Conservation (phyloP, 2,888 invertebrate species). For the Drosophila ezoana region DNA sequence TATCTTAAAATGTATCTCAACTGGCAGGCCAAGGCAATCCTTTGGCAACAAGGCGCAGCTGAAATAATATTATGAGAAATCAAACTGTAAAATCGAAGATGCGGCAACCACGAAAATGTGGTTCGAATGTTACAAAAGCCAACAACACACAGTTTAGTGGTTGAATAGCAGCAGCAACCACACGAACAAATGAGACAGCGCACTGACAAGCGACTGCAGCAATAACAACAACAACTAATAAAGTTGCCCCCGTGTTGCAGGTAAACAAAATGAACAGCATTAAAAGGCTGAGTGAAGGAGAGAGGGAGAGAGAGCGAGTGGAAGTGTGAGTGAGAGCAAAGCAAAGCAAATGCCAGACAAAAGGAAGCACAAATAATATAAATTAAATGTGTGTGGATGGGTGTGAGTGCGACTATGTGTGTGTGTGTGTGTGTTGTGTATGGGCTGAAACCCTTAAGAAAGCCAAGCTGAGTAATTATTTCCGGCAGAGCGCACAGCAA, state of each 20-base stretch:
- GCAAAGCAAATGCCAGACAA: constrained; percentile 60
- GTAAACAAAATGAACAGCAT: constrained; percentile 66
- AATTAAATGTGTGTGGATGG: constrained; percentile 66
- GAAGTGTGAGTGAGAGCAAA: constrained; percentile 5
- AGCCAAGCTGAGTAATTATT: constrained; percentile 77
- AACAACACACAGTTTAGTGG: constrained; percentile 84
- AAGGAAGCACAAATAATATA: constrained; percentile 80
- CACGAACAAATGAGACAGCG: constrained; percentile 54
- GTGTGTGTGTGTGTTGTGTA: neutral
- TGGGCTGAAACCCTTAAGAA: constrained; percentile 47
- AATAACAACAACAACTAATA: constrained; percentile 62
- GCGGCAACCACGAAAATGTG: constrained; percentile 77
- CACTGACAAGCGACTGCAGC: constrained; percentile 54
- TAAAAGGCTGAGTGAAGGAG: constrained; percentile 8
- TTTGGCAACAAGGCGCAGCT: constrained; percentile 9
- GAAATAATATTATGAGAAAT: constrained; percentile 66
- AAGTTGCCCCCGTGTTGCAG: constrained; percentile 57
- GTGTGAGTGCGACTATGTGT: constrained; percentile 17
- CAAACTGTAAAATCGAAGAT: constrained; percentile 73
- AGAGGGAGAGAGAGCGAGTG: constrained; percentile 1
- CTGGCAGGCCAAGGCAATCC: neutral
- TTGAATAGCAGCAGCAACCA: constrained; percentile 75
- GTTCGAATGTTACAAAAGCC: constrained; percentile 80
- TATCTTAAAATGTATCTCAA: neutral
- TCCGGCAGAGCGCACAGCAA: constrained; percentile 65